Conservation (phyloP, 2,113 vertebrate genomes). For the Alectura lathami region DNA sequence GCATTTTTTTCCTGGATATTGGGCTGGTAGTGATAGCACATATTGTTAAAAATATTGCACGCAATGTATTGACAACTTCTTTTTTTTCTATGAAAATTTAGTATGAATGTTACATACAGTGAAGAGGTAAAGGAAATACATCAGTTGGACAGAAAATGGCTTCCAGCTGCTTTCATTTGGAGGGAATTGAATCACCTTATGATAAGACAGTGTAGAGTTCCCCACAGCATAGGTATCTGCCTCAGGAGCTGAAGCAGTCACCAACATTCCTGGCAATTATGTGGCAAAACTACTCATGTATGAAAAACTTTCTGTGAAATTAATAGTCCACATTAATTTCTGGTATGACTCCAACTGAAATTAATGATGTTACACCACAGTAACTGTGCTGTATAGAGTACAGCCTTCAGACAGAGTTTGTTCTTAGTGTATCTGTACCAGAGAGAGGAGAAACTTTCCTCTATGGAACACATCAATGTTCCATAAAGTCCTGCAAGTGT, state of each 20-base stretch:
- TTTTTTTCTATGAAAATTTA: not conserved
- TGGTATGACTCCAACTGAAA: not conserved
- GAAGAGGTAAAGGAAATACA: not conserved
- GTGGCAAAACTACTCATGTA: not conserved
- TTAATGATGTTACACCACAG: not conserved
- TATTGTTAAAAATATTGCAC: fast-evolving
- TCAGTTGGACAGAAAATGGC: not conserved
- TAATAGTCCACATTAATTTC: not conserved
- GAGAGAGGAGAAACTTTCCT: not conserved
- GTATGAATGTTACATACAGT: not conserved
- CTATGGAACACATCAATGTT: not conserved
- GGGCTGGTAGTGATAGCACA: fast-evolving
- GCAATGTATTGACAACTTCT: not conserved
- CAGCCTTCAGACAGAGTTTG: not conserved
- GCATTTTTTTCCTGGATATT: not conserved
- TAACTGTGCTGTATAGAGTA: too few species aligned
- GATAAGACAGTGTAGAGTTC: not conserved
- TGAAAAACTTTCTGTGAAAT: constrained; percentile 2
- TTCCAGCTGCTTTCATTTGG: not conserved
- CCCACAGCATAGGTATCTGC: not conserved
- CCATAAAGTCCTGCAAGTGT: not conserved
- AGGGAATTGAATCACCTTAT: not conserved
- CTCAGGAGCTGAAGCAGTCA: not conserved
- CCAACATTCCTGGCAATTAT: not conserved
- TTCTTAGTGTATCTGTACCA: not conserved